phyloP scores from a whole-genome alignment of 2,888 invertebrate genomes.

The Scrobipalpa costella region DNA sequence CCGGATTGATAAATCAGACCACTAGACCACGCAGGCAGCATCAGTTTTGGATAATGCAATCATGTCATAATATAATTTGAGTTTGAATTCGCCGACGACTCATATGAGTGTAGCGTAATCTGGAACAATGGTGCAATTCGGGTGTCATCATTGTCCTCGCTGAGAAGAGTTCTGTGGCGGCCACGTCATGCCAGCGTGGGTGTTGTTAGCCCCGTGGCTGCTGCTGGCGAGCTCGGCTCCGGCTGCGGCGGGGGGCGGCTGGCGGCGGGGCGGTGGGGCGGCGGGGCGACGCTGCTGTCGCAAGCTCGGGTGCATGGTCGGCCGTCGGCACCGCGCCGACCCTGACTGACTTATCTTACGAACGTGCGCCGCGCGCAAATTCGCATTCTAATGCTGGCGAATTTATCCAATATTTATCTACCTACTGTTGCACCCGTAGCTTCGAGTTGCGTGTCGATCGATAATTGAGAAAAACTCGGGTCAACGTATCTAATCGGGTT shows the following conservation, averaged over 20 bases:
- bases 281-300: constrained; percentile 56
- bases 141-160: constrained; percentile 27
- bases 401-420: constrained; percentile 59
- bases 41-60: neutral
- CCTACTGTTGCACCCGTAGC: constrained; percentile 45
- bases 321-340: constrained; percentile 79
- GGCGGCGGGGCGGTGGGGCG: constrained; percentile 33
- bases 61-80: constrained; percentile 3
- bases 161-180: constrained; percentile 34
- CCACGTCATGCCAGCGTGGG: constrained; percentile 53
- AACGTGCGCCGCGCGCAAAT: constrained; percentile 79
- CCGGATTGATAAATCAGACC: too few species aligned
- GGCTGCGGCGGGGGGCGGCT: constrained; percentile 38
- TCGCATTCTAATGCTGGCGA: constrained; percentile 74
- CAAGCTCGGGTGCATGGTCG: constrained; percentile 78
- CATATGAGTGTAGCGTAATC: constrained; percentile 13
- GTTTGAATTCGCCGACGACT: neutral
- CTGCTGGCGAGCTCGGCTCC: constrained; percentile 37
- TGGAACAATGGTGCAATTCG: constrained; percentile 14
- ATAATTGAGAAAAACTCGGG: neutral
- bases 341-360: constrained; percentile 80
- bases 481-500: constrained; percentile 3
- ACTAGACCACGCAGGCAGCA: neutral
- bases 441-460: neutral
- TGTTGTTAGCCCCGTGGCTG: constrained; percentile 61